Conservation (phyloP, 2,113 vertebrate genomes). For the Sterrhoptilus dennistouni region DNA sequence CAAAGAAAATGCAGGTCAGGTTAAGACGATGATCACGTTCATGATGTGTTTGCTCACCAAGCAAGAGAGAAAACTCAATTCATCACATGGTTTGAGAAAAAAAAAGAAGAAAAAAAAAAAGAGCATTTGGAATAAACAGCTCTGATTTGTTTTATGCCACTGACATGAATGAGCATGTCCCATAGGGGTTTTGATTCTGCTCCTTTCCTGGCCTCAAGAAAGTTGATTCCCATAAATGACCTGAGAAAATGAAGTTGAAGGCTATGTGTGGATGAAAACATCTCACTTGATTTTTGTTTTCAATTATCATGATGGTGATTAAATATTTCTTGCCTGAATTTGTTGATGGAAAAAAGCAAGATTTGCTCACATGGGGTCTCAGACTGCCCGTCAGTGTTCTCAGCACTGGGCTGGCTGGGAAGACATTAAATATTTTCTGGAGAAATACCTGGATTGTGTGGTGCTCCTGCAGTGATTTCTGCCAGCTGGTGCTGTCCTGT, state of each 20-base stretch:
- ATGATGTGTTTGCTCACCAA: not conserved
- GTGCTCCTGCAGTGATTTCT: not conserved
- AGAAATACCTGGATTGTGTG: not conserved
- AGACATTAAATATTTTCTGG: not conserved
- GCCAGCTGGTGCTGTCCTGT: not conserved
- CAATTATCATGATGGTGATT: fast-evolving
- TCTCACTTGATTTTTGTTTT: not conserved
- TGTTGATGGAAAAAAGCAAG: not conserved
- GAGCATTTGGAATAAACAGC: not conserved
- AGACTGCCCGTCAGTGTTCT: not conserved
- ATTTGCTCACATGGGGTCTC: not conserved
- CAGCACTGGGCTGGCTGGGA: not conserved
- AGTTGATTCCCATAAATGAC: fast-evolving
- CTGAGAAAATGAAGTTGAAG: not conserved
- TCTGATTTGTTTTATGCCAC: not conserved
- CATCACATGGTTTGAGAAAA: not conserved
- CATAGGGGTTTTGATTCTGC: not conserved
- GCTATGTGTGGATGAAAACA: not conserved
- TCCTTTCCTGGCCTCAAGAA: not conserved
- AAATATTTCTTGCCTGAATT: not conserved
- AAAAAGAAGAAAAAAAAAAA: not conserved
- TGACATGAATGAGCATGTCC: not conserved
- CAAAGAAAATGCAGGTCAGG: not conserved
- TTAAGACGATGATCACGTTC: not conserved
- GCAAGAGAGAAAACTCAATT: not conserved